Evolutionary conservation across 2,888 invertebrate genomes (phyloP), one percentile per base, ranked within the genome.

Genomic region (Heliconius ismenius): DNA sequence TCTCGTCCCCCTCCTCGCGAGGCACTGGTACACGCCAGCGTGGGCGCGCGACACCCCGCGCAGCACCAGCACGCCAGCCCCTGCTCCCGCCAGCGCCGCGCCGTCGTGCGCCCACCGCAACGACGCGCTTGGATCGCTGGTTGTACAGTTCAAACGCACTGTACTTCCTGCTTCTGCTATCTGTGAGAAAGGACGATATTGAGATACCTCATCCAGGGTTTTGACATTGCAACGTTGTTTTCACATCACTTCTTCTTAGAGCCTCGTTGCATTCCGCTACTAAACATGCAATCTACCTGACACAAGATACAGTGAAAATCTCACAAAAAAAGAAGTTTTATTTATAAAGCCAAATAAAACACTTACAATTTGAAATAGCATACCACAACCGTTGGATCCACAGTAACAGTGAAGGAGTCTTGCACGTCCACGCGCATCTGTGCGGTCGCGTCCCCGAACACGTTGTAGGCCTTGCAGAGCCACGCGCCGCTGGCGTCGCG

Each of bases 21-120:
- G 93, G 90, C 98, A 98, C 91, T 98, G 98, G 94, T 98, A 98
- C 94, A 97, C 96, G 80, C 98, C 98, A 83, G 96, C 96, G 91
- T 97, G 97, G 76, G 96, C 95, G 80, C 97, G 95, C 73, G 96
- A 95, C 58, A 97, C 96, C 69, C 82, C 87, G 32, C 88, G 88
- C 83, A 93, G 78, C 80, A 81, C 78, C 39, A 92, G 88, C 79
- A 82, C 83, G 74, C 88, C 91, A 77, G 95, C 91, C 83, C n/a
- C 54, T 39, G 81, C 79, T 79, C 83, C 81, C 74, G 83, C 92
- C 83, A 96, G 91, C 77, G 95, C 91, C 83, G 95, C 94, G 75
- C 96, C 97, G 90, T 96, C 96, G 92, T 96, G 96, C 85, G 96
- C 89, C 97, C 97, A 97, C 84, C 95, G 94, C 83, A 96, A 95